Conservation (phyloP, 2,888 invertebrate species). For the Drosophila testacea region DNA sequence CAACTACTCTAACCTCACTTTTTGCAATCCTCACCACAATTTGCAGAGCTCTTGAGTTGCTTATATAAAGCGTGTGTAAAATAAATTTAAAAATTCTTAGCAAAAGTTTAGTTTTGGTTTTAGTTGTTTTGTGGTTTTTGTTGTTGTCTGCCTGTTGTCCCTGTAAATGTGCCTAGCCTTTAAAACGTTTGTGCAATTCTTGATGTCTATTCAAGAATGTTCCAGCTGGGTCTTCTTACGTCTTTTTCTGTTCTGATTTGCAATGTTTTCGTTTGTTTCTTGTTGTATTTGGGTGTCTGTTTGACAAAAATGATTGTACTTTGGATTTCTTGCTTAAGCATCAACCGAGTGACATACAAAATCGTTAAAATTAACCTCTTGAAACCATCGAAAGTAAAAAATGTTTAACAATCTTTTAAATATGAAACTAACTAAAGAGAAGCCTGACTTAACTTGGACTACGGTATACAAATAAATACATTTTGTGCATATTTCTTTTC, state of each 20-base stretch:
- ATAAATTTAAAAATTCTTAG: constrained; percentile 68
- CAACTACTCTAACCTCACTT: constrained; percentile 2
- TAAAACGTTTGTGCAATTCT: constrained; percentile 21
- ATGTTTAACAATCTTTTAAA: constrained; percentile 28
- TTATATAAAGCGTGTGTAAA: constrained; percentile 66
- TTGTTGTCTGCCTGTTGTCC: constrained; percentile 57
- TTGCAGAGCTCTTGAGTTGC: constrained; percentile 22
- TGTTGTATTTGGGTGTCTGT: constrained; percentile 59
- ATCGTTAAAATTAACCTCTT: constrained; percentile 56
- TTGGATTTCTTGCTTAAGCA: constrained; percentile 74
- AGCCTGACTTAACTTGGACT: constrained; percentile 65
- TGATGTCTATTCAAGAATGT: constrained; percentile 16
- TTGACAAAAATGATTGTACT: constrained; percentile 81
- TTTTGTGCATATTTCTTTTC: constrained; percentile 59
- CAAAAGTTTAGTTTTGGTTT: constrained; percentile 60
- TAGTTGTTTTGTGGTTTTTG: constrained; percentile 7
- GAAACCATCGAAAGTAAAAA: constrained; percentile 71
- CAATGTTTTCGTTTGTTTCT: constrained; percentile 23
- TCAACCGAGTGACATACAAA: constrained; percentile 65
- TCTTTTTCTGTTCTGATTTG: constrained; percentile 18
- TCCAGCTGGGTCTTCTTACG: constrained; percentile 14
- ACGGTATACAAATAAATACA: constrained; percentile 58
- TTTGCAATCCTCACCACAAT: constrained; percentile 8
- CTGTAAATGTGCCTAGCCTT: constrained; percentile 60
- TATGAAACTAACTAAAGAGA: constrained; percentile 26